Evolutionary conservation across 2,113 vertebrate species (phyloP), one percentile per base, ranked within the genome.

Genomic region (Alethe castanea): DNA sequence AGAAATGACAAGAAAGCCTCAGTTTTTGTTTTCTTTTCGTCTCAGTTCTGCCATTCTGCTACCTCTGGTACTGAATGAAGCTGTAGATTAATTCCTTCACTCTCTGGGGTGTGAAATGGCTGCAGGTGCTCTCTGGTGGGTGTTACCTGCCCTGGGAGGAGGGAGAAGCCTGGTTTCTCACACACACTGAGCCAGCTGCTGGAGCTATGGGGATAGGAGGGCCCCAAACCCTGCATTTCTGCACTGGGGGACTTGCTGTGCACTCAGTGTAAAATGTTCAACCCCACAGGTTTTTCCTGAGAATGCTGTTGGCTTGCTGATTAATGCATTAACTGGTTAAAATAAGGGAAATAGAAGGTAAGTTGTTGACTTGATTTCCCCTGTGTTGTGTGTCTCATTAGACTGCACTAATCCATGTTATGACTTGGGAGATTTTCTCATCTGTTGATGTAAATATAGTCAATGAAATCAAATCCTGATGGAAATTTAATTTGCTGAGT

Each of bases 401-500:
- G 54, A 29, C 29, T 45, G 50, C 24, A 16, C 24, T 78, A 64
- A 81, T 74, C 31, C 0, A 0, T 3, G 4, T 47, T 78, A n/a
- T 5, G 36, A 44, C 47, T 91, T 54, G 20, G 31, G 53, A 88
- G 60, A 78, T 92, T 76, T 81, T 94, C 19, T 92, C 44, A 73
- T 70, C 24, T 84, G 24, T 73, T 82, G 80, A 56, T 48, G 44
- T 87, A 82, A 88, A 86, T 74, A 61, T 9, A 89, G 67, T 42
- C 35, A 88, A 29, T 36, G 47, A 83, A 81, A 78, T 54, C 0
- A 69, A 83, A 89, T 84, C 29, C 40, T 56, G 26, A 44, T 26
- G 66, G 78, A 82, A 86, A 67, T 65, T 22, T 85, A 36, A 79
- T 80, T 79, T 88, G 70, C 70, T 94, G 92, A 88, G 61, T 94